Evolutionary conservation across 2,113 vertebrate genomes (phyloP), one percentile per base, ranked within the genome.

Genomic region (Columba janthina): DNA sequence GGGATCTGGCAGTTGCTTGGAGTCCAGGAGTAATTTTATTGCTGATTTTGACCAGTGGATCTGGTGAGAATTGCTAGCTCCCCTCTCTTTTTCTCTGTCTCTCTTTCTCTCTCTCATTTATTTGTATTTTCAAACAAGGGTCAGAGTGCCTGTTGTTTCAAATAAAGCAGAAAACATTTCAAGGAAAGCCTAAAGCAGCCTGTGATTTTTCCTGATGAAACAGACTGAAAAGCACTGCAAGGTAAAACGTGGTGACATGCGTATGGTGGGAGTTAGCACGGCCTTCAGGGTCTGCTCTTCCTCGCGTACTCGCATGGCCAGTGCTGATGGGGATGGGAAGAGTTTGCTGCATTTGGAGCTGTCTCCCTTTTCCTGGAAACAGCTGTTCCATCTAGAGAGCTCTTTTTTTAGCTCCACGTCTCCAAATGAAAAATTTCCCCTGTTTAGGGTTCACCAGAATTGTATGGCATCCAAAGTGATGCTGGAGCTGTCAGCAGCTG

Each of bases 101-200:
- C 42, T 44, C 42, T 42, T 34, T 85, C 25, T 61, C 67, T 62
- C 21, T 61, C 28, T 40, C 77, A 72, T 53, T 88, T 89, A 32
- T 76, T 87, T 91, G 32, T 53, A 16, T 76, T 91, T 88, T 80
- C 60, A 76, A 70, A 62, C 53, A 74, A 36, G 54, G 25, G 28
- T 78, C 66, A 83, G 88, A 61, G 36, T 65, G 28, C 48, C 61
- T 60, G 54, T 91, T 94, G 54, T 85, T 79, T 94, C 64, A 51
- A 85, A 65, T 70, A 83, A 88, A 82, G 90, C 81, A 88, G 67
- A 85, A 94, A 79, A 58, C 42, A 73, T 85, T 91, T 79, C 44
- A 65, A 88, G 58, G 74, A 89, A 78, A 56, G 66, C 58, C 46
- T 80, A 70, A 88, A 66, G 71, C 75, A 93, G 25, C 36, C 56